These are phyloP conservation scores for Lucifuga dentata DNA, from an alignment of 2,113 vertebrate genomes.

Conservation along the genomic window DNA sequence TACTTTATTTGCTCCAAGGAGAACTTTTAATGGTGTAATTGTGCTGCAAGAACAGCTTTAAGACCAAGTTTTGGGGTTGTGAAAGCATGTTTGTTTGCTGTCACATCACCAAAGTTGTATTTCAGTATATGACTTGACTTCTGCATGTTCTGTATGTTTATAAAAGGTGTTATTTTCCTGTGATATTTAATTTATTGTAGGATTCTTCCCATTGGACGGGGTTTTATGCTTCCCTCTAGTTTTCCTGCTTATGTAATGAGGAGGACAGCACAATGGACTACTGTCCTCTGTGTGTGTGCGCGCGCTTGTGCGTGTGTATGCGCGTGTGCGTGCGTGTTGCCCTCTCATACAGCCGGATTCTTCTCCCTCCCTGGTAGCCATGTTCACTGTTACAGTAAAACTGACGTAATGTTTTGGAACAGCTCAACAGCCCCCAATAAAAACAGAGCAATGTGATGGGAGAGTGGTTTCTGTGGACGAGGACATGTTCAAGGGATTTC, in stretches of 20 bases:
- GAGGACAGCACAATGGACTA: slow-evolving; percentile 72
- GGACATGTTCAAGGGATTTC: slow-evolving; percentile 71
- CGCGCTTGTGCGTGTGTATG: neutral
- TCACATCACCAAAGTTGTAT: slow-evolving; percentile 60
- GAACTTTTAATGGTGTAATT: slow-evolving; percentile 27
- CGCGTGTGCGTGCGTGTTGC: slow-evolving; percentile 24
- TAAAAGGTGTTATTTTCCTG: slow-evolving; percentile 62
- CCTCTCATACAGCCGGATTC: slow-evolving; percentile 59
- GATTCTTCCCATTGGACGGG: slow-evolving; percentile 59
- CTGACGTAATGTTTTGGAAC: slow-evolving; percentile 82
- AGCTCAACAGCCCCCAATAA: slow-evolving; percentile 58
- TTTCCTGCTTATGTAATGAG: slow-evolving; percentile 75
- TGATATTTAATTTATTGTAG: slow-evolving; percentile 69
- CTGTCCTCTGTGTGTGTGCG: slow-evolving; percentile 63
- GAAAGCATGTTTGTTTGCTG: slow-evolving; percentile 36
- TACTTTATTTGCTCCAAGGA: slow-evolving; percentile 21
- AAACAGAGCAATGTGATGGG: slow-evolving; percentile 63
- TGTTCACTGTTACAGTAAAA: slow-evolving; percentile 80
- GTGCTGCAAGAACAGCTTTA: slow-evolving; percentile 27
- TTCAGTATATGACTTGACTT: slow-evolving; percentile 34
- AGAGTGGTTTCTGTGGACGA: slow-evolving; percentile 61
- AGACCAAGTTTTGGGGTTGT: slow-evolving; percentile 13
- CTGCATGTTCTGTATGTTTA: slow-evolving; percentile 59
- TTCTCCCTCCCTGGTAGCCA: slow-evolving; percentile 58
- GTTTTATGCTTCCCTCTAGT: slow-evolving; percentile 70